These are phyloP conservation scores for Cephus sareptanus DNA, from an alignment of 2,888 invertebrate species.

Conservation along the genomic window DNA sequence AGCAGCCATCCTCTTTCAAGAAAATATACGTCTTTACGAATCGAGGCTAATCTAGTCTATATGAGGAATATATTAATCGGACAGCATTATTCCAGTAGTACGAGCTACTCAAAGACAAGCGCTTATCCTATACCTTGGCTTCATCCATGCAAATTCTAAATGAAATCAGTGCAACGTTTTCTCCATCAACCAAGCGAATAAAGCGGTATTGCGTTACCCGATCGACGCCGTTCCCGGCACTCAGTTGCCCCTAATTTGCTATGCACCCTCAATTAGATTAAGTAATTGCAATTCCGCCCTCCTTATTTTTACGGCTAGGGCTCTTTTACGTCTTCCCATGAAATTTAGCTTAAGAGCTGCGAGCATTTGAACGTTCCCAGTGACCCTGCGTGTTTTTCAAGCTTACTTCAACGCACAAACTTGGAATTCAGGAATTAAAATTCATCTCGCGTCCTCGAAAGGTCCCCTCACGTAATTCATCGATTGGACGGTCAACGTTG, in stretches of 20 bases:
- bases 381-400: neutral
- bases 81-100: conserved; percentile 37
- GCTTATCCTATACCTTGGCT: conserved; percentile 33
- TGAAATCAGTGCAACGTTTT: conserved; percentile 43
- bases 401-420: neutral
- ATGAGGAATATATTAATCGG: conserved; percentile 52
- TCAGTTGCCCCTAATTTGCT: conserved; percentile 34
- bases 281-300: conserved; percentile 44
- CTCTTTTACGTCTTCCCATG: conserved; percentile 28
- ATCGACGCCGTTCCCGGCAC: neutral
- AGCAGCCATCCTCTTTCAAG: neutral
- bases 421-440: neutral
- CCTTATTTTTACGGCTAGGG: conserved; percentile 20
- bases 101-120: conserved; percentile 43
- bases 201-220: conserved; percentile 30
- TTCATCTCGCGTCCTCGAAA: neutral
- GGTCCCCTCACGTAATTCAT: neutral
- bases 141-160: conserved; percentile 50
- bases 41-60: neutral
- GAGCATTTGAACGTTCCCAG: neutral
- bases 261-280: conserved; percentile 45
- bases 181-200: conserved; percentile 27
- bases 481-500: neutral
- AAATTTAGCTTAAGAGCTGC: conserved; percentile 6
- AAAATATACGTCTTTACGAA: neutral